Conservation (phyloP, 2,888 invertebrate genomes). For the Caenorhabditis sp. region DNA sequence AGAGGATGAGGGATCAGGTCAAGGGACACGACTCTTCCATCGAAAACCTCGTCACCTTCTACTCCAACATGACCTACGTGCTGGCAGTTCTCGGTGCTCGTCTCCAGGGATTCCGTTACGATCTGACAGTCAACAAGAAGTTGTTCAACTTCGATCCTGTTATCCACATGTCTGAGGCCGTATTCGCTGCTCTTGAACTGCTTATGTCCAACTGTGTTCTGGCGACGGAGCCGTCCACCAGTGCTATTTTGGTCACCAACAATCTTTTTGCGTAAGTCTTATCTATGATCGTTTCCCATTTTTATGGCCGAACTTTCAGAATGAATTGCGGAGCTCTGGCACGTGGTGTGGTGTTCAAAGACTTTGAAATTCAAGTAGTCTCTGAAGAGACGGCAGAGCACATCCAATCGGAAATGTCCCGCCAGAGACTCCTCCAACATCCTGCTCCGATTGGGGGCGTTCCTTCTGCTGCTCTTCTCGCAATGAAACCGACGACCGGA, state of each 20-base stretch:
- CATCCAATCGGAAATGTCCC: constrained; percentile 75
- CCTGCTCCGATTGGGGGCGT: constrained; percentile 69
- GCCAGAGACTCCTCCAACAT: constrained; percentile 74
- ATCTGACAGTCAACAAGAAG: constrained; percentile 71
- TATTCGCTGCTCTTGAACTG: constrained; percentile 76
- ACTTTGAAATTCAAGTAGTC: constrained; percentile 77
- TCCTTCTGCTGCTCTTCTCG: constrained; percentile 73
- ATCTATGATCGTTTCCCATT: background rate
- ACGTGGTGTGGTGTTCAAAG: constrained; percentile 76
- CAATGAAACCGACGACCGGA: constrained; percentile 78
- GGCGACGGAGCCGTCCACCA: constrained; percentile 76
- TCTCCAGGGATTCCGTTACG: constrained; percentile 77
- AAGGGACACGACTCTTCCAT: constrained; percentile 37
- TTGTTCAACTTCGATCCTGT: constrained; percentile 73
- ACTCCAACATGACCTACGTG: constrained; percentile 75
- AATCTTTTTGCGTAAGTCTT: constrained; percentile 71
- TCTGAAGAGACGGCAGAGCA: constrained; percentile 77
- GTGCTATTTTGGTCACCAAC: constrained; percentile 77
- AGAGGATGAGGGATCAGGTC: constrained; percentile 57
- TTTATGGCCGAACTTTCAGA: constrained; percentile 37
- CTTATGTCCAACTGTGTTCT: constrained; percentile 77
- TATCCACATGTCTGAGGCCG: constrained; percentile 70
- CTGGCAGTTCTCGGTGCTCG: constrained; percentile 76
- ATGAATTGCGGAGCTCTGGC: constrained; percentile 77
- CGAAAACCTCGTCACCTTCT: constrained; percentile 72